Base-by-base conservation (phyloP, 2,888 invertebrate species). In the Diploptera punctata region DNA sequence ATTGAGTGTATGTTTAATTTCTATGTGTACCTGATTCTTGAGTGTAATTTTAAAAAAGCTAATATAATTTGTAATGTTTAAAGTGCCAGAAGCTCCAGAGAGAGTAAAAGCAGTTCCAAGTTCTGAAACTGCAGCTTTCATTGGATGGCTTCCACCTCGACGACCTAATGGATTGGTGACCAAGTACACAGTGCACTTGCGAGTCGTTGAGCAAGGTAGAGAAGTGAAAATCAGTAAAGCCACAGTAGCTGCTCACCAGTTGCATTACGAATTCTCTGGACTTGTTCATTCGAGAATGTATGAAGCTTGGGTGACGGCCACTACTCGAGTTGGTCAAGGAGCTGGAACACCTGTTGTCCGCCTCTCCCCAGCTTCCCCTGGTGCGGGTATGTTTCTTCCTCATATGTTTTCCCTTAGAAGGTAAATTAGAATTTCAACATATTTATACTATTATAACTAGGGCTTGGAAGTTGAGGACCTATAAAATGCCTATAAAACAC, bases 111-210 rank as follows among this genome's bases (percentile, higher is more conserved):
- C 88, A 0, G 83, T 89, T 19, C 84, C 87, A 0, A 87, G 86
- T 75, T 87, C 87, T 43, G 85, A 86, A 76, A 86, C 86, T 60
- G 85, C 87, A 13, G 86, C 89, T 21, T 84, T 89, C 72, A 86
- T 90, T 43, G 87, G 88, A 72, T 91, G 91, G 91, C 81, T 87
- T 74, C 87, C 88, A n/a, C 90, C 91, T 2, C 80, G 85, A 21
- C 84, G 87, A 16, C 86, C 87, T 0, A 90, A 90, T 79, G 91
- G 91, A 1, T 79, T 87, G 72, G 83, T 91, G 10, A 87, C 85
- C 24, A 87, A 87, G 77, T 91, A 89, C 79, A 88, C 86, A 71
- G 85, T 91, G 62, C 89, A 88, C 78, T 85, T 87, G 73, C 82
- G 86, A 19, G 83, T 85, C n/a, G 77, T 86, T 75, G 85, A 86